These are phyloP conservation scores for Hepsetus odoe DNA, from an alignment of 2,113 vertebrate species.

Conservation along the genomic window DNA sequence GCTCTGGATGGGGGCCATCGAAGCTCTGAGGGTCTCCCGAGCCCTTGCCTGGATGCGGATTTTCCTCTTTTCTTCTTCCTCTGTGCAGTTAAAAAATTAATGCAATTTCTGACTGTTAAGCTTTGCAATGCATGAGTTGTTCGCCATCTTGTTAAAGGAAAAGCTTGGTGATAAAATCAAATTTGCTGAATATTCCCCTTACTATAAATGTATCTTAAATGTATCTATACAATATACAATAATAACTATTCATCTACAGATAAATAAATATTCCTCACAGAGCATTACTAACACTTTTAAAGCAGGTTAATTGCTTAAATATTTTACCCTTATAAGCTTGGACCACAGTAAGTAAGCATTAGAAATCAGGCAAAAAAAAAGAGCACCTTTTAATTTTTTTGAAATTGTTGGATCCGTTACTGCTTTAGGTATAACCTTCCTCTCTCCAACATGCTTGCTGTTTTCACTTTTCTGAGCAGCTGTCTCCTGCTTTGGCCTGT, in stretches of 20 bases:
- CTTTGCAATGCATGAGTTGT: not conserved
- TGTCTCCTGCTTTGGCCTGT: conserved; percentile 69
- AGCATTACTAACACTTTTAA: not conserved
- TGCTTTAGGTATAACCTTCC: conserved; percentile 70
- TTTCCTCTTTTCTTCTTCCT: conserved; percentile 80
- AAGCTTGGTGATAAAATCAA: too few relatives aligned
- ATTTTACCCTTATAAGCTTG: not conserved
- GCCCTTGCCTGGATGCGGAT: conserved; percentile 80
- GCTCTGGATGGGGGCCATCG: conserved; percentile 61
- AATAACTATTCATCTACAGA: not conserved
- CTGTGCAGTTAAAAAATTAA: conserved; percentile 64
- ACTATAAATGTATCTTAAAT: too few relatives aligned
- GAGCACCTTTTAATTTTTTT: conserved; percentile 82
- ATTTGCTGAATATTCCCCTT: too few relatives aligned
- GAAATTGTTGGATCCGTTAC: conserved; percentile 71
- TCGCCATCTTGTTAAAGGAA: too few relatives aligned
- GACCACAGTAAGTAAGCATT: not conserved
- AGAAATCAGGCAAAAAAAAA: not conserved
- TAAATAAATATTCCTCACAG: not conserved
- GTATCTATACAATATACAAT: too few relatives aligned
- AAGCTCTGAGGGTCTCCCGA: conserved; percentile 74
- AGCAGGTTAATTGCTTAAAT: not conserved
- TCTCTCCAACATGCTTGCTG: conserved; percentile 59
- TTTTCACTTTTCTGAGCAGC: conserved; percentile 59
- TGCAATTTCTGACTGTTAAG: not conserved